Base-by-base conservation (phyloP, 1,140 invertebrate species). In the Nomia melanderi region DNA sequence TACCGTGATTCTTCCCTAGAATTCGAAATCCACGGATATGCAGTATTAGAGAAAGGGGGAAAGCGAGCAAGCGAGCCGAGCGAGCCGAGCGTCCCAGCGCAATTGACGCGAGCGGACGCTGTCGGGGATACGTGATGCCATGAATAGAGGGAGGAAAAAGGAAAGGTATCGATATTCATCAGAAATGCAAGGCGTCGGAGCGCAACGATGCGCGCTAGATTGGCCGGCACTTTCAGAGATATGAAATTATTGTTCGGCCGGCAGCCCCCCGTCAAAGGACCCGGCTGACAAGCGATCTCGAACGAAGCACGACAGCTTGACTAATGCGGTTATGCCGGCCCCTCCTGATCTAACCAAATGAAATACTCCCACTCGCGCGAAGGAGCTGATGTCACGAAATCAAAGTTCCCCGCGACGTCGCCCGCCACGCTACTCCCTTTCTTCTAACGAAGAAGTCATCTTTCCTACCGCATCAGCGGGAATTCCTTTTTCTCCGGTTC, bases 281-380 rank as follows among this genome's bases (percentile, higher is more conserved):
- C n/a, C 63, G 74, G 57, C 63, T 69, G 73, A 69, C 74, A 67
- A 66, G 60, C 57, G 78, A 79, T 70, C 73, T 77, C 78, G 57
- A 77, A 79, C 78, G 77, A 79, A 41, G 78, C 63, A 79, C 71
- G 79, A 82, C 77, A 79, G 79, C 69, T 79, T 79, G 79, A 82
- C 79, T 82, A 79, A 82, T 82, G 76, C 64, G 64, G 79, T 79
- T 82, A 65, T 53, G 59, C 39, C 76, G 14, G 53, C 44, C 64
- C 63, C 65, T 65, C 64, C 29, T 36, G 39, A 67, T 73, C 66
- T 77, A 77, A 77, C 78, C 64, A 77, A 79, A 79, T 76, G 77
- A 65, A 79, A 79, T 75, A 78, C 54, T 44, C 50, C 41, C 25
- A 29, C 65, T 62, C 33, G 53, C 23, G 8, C n/a, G 74, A 70